Evolutionary conservation across 2,797 vertebrate genomes (phyloP).

Genomic region (Sebastes matsubarae): DNA sequence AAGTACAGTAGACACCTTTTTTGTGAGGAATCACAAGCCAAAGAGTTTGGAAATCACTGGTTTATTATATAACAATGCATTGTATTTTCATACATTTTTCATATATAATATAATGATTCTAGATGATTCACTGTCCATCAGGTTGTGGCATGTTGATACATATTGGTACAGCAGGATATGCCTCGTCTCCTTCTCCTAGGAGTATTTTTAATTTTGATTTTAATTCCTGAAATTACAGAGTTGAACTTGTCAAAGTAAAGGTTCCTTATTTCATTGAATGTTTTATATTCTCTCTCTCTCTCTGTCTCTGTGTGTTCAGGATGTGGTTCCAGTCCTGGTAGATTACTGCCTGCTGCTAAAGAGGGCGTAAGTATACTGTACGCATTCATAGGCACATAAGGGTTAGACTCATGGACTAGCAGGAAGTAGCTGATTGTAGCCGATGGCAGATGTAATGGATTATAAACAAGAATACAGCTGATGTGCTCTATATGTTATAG

Average conservation of each 20-base stretch:
- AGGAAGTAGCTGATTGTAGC: too few species aligned
- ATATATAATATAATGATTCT: too few species aligned
- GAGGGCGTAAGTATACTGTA: conserved; percentile 85
- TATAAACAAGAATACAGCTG: not conserved
- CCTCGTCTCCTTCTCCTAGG: too few species aligned
- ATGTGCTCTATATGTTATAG: not conserved
- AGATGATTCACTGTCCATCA: too few species aligned
- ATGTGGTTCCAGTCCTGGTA: conserved; percentile 91
- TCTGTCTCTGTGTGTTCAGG: conserved; percentile 74
- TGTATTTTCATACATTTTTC: not conserved
- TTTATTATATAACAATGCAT: not conserved
- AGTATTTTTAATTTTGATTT: too few species aligned
- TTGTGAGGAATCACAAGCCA: not conserved
- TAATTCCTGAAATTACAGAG: too few species aligned
- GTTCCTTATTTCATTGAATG: too few species aligned
- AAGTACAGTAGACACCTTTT: too few species aligned
- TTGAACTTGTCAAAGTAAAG: too few species aligned
- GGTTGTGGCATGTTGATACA: too few species aligned
- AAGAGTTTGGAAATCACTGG: not conserved
- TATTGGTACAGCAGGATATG: too few species aligned
- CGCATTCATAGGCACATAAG: not conserved
- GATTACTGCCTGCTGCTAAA: conserved; percentile 95
- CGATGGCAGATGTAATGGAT: not conserved
- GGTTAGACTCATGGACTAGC: not conserved
- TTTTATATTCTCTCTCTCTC: not conserved